Conservation (phyloP, 1,140 invertebrate genomes). For the Whitmania pigra region DNA sequence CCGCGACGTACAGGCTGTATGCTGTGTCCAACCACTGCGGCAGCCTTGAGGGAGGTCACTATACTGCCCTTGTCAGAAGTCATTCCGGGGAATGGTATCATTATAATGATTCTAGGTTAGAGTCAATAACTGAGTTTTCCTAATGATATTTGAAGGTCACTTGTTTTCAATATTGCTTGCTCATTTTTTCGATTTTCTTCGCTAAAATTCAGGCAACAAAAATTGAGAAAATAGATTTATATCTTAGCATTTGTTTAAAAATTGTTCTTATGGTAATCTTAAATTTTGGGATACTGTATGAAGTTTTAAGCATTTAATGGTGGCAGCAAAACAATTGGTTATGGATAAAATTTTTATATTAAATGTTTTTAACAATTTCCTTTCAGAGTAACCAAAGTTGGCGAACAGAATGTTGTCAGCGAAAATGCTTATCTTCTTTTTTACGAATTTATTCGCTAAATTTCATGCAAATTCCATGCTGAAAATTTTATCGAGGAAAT, state of each 20-base stretch:
- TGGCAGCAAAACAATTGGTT: too few species aligned
- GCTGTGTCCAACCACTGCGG: constrained; percentile 6
- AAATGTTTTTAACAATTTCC: not conserved
- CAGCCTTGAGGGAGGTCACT: not conserved
- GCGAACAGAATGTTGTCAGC: not conserved
- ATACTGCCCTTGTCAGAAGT: not conserved
- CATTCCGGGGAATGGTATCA: not conserved
- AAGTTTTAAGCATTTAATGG: too few species aligned
- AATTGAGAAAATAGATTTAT: too few species aligned
- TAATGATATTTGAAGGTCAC: too few species aligned
- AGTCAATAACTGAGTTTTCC: too few species aligned
- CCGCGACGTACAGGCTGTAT: not conserved
- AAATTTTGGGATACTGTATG: too few species aligned
- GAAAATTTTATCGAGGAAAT: not conserved
- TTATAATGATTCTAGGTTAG: constrained; percentile 11
- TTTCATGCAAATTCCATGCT: not conserved
- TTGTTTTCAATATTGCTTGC: too few species aligned
- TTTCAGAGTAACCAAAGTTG: constrained; percentile 2
- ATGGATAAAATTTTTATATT: not conserved
- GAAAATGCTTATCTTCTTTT: constrained; percentile 5
- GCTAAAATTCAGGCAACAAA: too few species aligned
- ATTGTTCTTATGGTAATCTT: too few species aligned
- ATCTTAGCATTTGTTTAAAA: too few species aligned
- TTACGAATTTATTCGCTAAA: constrained; percentile 5
- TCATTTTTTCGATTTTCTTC: too few species aligned